phyloP scores from a whole-genome alignment of 2,113 vertebrate genomes.

The Phylloscopus whistleri region DNA sequence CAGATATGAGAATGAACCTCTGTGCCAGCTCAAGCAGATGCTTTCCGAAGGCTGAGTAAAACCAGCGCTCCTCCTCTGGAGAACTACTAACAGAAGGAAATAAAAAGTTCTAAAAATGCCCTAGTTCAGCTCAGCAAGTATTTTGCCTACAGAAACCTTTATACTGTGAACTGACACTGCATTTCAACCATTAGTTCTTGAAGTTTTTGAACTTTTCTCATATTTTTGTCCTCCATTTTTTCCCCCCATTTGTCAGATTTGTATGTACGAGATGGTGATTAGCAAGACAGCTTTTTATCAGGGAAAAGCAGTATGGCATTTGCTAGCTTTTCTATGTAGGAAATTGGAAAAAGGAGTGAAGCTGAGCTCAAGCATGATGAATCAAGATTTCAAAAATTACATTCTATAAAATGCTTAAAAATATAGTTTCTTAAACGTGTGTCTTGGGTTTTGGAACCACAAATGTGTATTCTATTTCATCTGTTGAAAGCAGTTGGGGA shows the following conservation, averaged over 20 bases:
- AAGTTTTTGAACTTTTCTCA: neutral
- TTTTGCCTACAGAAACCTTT: neutral
- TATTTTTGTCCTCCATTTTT: accelerated
- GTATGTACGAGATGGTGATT: neutral
- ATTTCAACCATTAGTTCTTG: neutral
- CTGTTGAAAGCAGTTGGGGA: too few relatives aligned
- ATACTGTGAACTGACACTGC: neutral
- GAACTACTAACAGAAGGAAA: neutral
- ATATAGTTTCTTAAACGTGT: neutral
- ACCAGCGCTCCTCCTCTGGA: neutral
- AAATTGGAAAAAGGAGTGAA: neutral
- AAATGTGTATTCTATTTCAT: too few relatives aligned
- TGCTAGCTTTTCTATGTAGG: neutral
- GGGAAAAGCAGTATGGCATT: neutral
- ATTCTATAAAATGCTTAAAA: neutral
- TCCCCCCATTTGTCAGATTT: accelerated
- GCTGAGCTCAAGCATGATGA: neutral
- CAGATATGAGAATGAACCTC: neutral
- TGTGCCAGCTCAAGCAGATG: neutral
- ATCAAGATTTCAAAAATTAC: neutral
- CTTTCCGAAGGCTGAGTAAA: neutral
- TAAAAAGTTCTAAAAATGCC: neutral
- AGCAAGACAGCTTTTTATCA: neutral
- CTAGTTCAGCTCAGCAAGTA: neutral
- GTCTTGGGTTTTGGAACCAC: too few relatives aligned